Evolutionary conservation across 2,888 invertebrate species (phyloP), one percentile per base, ranked within the genome.

Genomic region (Oscheius sp.): DNA sequence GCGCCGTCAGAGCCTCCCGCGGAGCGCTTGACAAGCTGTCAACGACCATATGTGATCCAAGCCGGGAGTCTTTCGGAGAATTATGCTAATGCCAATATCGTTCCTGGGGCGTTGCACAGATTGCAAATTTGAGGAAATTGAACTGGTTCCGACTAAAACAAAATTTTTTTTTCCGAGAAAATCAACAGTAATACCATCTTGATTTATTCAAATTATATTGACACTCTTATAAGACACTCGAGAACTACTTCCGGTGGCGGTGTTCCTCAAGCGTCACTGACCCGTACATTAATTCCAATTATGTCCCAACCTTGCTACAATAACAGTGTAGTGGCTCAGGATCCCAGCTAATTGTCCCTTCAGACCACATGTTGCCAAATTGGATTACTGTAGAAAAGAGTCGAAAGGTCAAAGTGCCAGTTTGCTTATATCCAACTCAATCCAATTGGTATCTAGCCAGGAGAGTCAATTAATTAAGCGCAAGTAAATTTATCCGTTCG

Each of bases 211-310:
- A n/a, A n/a, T n/a, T n/a, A n/a, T n/a, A n/a, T n/a, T n/a, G n/a
- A 42, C 25, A 48, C 12, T 48, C 48, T 17, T 48, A 48, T 23
- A 12, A 48, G 48, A 20, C 48, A 25, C 42, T 42, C 12, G 10
- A 29, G 52, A 52, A 29, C 33, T 55, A 55, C 61, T 61, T 61
- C 61, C 61, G 45, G 33, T 34, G 23, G 55, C 55, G 55, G 55
- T 55, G 55, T 45, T 45, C 61, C 64, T 64, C 65, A 52, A 29
- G 65, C 23, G 65, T 27, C 57, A 67, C 58, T 67, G 67, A 67
- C 67, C 67, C 67, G 67, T 37, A 42, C 23, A 46, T 52, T 53
- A 48, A 67, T 67, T 67, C 67, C 58, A 67, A 67, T 67, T 67
- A 58, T 57, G 46, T 25, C 29, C 58, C 42, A 65, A 67, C 46